Conservation (phyloP, 2,113 vertebrate species). For the Microcebus tavaratra region DNA sequence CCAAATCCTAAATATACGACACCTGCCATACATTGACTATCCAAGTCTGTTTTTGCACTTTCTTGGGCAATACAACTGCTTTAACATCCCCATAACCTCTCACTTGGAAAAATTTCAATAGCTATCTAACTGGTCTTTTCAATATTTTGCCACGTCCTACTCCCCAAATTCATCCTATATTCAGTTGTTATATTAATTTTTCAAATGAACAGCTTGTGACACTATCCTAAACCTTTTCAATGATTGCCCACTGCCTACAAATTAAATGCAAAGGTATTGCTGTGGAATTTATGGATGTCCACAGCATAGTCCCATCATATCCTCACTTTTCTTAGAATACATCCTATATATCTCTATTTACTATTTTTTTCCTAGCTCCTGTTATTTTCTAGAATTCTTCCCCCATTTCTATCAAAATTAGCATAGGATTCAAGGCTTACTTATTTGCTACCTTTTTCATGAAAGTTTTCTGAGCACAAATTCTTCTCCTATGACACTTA, state of each 20-base stretch:
- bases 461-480: background rate
- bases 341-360: background rate
- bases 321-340: background rate
- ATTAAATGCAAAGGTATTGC: background rate
- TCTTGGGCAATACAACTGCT: background rate
- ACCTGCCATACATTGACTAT: background rate
- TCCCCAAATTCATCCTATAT: background rate
- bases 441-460: background rate
- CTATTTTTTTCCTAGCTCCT: background rate
- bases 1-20: background rate
- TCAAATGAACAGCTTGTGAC: background rate
- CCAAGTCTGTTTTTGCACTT: background rate
- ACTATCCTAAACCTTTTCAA: background rate
- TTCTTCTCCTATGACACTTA: background rate
- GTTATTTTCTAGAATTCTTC: background rate
- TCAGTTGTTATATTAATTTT: background rate
- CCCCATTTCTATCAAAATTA: background rate
- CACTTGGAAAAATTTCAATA: background rate
- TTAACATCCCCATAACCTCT: background rate
- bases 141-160: background rate
- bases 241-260: background rate
- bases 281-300: background rate
- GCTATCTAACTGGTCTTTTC: conserved; percentile 3
- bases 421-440: background rate
- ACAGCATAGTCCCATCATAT: background rate